Conservation (phyloP, 2,888 invertebrate genomes). For the Acanthoscelides obtectus region DNA sequence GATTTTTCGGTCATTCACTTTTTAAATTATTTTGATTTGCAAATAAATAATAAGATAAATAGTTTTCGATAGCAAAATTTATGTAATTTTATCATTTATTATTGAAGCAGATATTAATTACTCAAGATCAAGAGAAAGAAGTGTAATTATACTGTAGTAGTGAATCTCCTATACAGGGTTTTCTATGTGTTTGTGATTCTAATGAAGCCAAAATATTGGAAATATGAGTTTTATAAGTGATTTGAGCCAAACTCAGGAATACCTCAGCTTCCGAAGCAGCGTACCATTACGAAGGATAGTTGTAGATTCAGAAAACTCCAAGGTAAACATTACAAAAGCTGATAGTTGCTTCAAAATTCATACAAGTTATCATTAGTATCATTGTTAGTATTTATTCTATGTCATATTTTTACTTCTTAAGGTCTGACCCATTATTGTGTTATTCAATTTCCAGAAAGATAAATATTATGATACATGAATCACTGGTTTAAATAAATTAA, state of each 20-base stretch:
- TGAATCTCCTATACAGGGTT: background rate
- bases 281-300: constrained; percentile 70
- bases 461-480: too few relatives aligned
- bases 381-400: too few relatives aligned
- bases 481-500: too few relatives aligned
- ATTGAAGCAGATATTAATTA: background rate
- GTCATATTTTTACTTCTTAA: too few relatives aligned
- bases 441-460: too few relatives aligned
- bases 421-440: too few relatives aligned
- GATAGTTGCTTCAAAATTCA: too few relatives aligned
- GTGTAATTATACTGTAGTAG: background rate
- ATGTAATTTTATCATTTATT: background rate
- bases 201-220: background rate
- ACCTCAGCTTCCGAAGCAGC: constrained; percentile 73
- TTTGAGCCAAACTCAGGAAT: constrained; percentile 70
- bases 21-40: background rate
- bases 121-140: background rate
- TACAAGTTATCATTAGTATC: too few relatives aligned
- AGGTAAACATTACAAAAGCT: too few relatives aligned
- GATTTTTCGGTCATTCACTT: background rate
- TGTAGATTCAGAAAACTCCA: constrained; percentile 73
- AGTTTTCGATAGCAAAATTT: background rate
- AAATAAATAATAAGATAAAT: background rate
- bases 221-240: constrained; percentile 65
- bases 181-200: background rate